Base-by-base conservation (phyloP, 1,140 invertebrate genomes). In the Carcinoscorpius rotundicauda region DNA sequence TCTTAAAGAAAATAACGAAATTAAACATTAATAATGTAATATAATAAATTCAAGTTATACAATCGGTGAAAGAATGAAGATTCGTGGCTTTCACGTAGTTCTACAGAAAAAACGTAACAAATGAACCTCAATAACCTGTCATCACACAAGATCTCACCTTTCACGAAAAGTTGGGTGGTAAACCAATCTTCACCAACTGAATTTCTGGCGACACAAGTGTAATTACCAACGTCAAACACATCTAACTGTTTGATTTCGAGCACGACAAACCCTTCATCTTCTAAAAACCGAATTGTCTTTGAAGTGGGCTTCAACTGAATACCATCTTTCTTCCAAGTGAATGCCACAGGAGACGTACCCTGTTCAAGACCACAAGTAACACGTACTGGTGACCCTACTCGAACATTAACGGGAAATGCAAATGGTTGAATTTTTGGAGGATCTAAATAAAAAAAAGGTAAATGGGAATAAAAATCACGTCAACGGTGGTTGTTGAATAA, bases 141-240 rank as follows among this genome's bases (percentile, higher is more conserved):
- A 29, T 2, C 29, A 29, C 29, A 29, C 2, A 29, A 29, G 29
- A 29, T 2, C 64, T 59, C 49, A 72, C 71, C 69, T 64, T 72
- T 66, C 6, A 70, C 61, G 5, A 59, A 4, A 29, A 75, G 65
- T 4, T 59, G 63, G 3, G 71, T 71, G 6, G 71, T 70, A 55
- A 71, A 60, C 52, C 60, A 68, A 49, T 67, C 67, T 29, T 64
- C 52, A 5, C 72, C 73, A 48, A 67, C 68, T 4, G 66, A 50
- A 58, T 75, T 75, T 48, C 61, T 66, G n/a, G 69, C 73, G 11
- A 62, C 56, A 64, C 73, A 75, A 4, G 73, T 73, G 59, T 73
- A 75, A 52, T 69, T 68, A 0, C 72, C 73, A 48, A 68, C 63
- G 62, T 75, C 66, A 9, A 51, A n/a, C 8, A 60, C 51, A 55